Evolutionary conservation across 2,888 invertebrate genomes (phyloP), one percentile per base, ranked within the genome.

Genomic region (Drosophila helvetica): DNA sequence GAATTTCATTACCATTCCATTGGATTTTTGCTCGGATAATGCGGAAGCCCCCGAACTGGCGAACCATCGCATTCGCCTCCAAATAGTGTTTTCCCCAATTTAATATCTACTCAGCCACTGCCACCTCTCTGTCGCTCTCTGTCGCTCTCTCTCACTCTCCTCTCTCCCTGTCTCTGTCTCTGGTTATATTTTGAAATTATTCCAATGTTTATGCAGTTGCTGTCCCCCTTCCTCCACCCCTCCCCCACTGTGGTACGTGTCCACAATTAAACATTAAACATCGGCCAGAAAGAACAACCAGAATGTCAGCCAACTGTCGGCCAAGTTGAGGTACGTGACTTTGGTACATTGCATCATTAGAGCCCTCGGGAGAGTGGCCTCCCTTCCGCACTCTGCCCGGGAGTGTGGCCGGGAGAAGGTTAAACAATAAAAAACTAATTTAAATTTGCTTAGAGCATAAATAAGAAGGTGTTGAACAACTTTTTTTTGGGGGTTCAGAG

Each of bases 121-220:
- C 25, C 27, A 8, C 27, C n/a, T 17, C 19, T n/a, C 22, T n/a
- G n/a, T 22, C 9, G 27, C 48, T 33, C 33, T 1, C 53, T n/a
- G n/a, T 53, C n/a, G 5, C 19, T 2, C 22, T 22, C 22, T 22
- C 22, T 22, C 22, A 22, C 22, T 22, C 22, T 22, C 0, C 0
- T 4, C 22, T 22, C 22, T 22, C 2, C 2, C 57, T 42, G 3
- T 7, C 51, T n/a, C 10, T 7, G 46, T 15, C 9, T 43, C n/a
- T 18, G 22, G 42, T 30, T 47, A 54, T 48, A 50, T 22, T 47
- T 53, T 55, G 54, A 42, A 62, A 73, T 50, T 48, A 74, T 68
- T 80, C 67, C 69, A 63, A 83, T 88, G 79, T 88, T 88, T 88
- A 86, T 86, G 86, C 84, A 88, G 80, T 88, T 88, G 75, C 70